Base-by-base conservation (phyloP, 1,140 invertebrate genomes). In the Trichomalopsis sarcophagae region DNA sequence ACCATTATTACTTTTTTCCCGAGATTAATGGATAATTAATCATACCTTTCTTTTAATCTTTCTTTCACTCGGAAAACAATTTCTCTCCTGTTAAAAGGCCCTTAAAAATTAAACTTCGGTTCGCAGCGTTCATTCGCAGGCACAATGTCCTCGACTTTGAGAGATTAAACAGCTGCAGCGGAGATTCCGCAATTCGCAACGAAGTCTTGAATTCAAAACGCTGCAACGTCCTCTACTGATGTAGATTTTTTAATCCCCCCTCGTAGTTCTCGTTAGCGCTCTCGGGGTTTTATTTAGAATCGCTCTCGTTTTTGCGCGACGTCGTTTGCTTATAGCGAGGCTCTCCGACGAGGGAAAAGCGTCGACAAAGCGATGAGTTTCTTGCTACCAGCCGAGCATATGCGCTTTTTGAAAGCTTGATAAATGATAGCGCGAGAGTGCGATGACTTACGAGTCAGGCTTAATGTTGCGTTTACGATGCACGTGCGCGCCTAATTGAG, bases 311-410 rank as follows among this genome's bases (percentile, higher is more conserved):
- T 71, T 71, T 27, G 13, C 68, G 68, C 68, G 23, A 13, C 27
- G 23, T 33, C 68, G 3, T 2, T 71, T 30, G 30, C 7, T 7
- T 30, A 33, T 33, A 30, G 68, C 30, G 23, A 27, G 23, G 68
- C 9, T 27, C 9, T 27, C 27, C 23, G 68, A 33, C 55, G 68
- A 71, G 68, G 30, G 68, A 71, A 71, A 75, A 21, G 9, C 27
- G 33, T 17, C 71, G 33, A 74, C n/a, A 40, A 75, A 75, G 73
- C 73, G 36, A 75, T 40, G 73, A 75, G 73, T 36, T 75, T 75
- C 73, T 75, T 44, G 30, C 21, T 10, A 44, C 40, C 7, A n/a
- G 21, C 55, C 17, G 55, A 21, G 17, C 5, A 62, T 62, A 17
- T 17, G 55, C 73, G 36, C 73, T 33, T 75, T 75, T 75, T 30